Base-by-base conservation (phyloP, 2,113 vertebrate species). In the Sander vitreus region DNA sequence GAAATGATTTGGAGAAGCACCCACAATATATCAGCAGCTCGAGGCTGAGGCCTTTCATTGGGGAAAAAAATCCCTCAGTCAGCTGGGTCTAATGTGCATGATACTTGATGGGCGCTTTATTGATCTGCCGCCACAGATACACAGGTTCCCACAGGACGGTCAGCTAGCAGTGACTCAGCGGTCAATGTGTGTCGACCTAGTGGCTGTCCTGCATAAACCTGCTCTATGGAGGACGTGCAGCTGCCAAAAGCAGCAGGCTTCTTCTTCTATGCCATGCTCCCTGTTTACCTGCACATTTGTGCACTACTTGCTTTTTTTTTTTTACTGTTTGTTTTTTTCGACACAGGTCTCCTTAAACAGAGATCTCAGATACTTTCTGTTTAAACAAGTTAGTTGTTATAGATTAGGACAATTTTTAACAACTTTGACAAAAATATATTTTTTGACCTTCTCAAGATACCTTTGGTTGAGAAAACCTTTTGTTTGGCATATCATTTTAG, bases 151-250 rank as follows among this genome's bases (percentile, higher is more conserved):
- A 30, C 21, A 71, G 88, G 76, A 80, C 47, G 5, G 77, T 68
- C 76, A 79, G 72, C 73, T 50, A 14, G 74, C 78, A 83, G 88
- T 89, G 90, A 92, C 72, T 91, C 90, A 88, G 90, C 79, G 45
- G 79, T 89, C 88, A 76, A 78, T 83, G 84, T 47, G 78, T 65
- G 78, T 73, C 48, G 30, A 87, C 82, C 78, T 69, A 36, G 63
- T 73, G 57, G 74, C 57, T 54, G 85, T 74, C 70, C 79, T 80
- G 85, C 85, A 90, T 76, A 51, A 84, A 86, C 84, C 81, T 73
- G 72, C 76, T 70, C 47, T 66, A 60, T 54, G 39, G 78, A 88
- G 75, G 76, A 86, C 18, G n/a, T 70, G 70, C 36, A 75, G 69
- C 84, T 85, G 68, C 73, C 69, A 70, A 51, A 70, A 79, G 18